phyloP scores from a whole-genome alignment of 92 coral and sea anemone genomes.

The Porites lobata region DNA sequence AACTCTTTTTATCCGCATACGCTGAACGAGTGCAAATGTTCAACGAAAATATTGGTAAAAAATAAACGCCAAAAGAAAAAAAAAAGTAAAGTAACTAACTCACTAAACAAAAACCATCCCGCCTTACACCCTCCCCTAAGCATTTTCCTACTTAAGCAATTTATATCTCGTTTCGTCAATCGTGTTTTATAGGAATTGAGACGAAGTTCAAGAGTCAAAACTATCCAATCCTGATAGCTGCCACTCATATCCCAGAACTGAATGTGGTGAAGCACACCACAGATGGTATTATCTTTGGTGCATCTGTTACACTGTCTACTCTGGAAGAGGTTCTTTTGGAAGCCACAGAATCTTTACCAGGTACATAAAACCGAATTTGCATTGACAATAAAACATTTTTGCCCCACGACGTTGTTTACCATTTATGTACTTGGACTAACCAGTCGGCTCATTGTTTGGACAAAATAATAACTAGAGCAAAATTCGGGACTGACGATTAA shows the following conservation, averaged over 20 bases:
- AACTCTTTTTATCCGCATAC: too few relatives aligned
- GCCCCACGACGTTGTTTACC: too few relatives aligned
- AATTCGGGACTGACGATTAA: too few relatives aligned
- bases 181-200: constrained; percentile 71
- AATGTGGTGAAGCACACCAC: constrained; percentile 69
- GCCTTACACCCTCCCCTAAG: not conserved
- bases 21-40: too few relatives aligned
- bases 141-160: not conserved
- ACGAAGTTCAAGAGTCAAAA: constrained; percentile 86
- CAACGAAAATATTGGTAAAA: too few relatives aligned
- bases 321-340: constrained; percentile 77
- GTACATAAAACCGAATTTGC: constrained; percentile 1
- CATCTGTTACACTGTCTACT: constrained; percentile 83
- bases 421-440: too few relatives aligned
- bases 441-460: too few relatives aligned
- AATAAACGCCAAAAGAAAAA: too few relatives aligned
- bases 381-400: too few relatives aligned
- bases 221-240: constrained; percentile 84
- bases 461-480: too few relatives aligned
- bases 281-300: constrained; percentile 86
- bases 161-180: not conserved
- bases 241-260: constrained; percentile 88
- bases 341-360: constrained; percentile 66
- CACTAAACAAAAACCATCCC: too few relatives aligned
- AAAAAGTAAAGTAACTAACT: too few relatives aligned